Base-by-base conservation (phyloP, 23 tunicate genomes). In the Clavelina lepadiformis region DNA sequence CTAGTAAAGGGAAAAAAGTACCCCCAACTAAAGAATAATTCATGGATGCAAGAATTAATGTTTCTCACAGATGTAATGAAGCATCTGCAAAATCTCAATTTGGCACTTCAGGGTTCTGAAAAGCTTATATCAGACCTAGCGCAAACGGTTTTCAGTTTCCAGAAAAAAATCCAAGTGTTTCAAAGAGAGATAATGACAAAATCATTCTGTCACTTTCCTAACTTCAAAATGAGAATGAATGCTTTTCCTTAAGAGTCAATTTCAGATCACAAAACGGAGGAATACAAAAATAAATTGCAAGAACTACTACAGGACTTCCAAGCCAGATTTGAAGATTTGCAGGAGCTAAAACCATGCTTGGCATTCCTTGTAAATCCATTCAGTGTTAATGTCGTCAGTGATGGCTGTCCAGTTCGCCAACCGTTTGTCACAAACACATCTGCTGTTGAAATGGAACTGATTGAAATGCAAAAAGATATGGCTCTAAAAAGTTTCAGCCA, bases 191-290 rank as follows among this genome's bases (percentile, higher is more conserved):
- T 49, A 50, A 47, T 24, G 61, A 28, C 61, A 49, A 67, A 50
- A 67, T 46, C 58, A 49, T 67, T 67, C 73, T 27, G 73, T 67
- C 73, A 67, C 49, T 67, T 67, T 67, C 73, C 73, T 19, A 67
- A 67, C 58, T 13, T 46, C 58, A 67, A 67, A 67, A 27, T 28
- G 37, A 67, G 21, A 46, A 51, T 63, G 69, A 8, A 63, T 35
- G 49, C 49, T 41, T 41, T 41, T 41, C 49, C 27, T 63, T 5
- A 19, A 36, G 69, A 63, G 27, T 50, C 23, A 63, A 63, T 63
- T 7, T 11, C 69, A 63, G 69, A 63, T 13, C 58, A 27, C 4
- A 46, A 67, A 67, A 35, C 49, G 60, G 60, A 67, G 49, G 73
- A 67, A 67, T 67, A 67, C 61, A 67, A 67, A 67, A 22, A 27